These are phyloP conservation scores for Aurelia aurita DNA, from an alignment of 30 jellyfish, hydroid and myxozoan genomes.

Conservation along the genomic window DNA sequence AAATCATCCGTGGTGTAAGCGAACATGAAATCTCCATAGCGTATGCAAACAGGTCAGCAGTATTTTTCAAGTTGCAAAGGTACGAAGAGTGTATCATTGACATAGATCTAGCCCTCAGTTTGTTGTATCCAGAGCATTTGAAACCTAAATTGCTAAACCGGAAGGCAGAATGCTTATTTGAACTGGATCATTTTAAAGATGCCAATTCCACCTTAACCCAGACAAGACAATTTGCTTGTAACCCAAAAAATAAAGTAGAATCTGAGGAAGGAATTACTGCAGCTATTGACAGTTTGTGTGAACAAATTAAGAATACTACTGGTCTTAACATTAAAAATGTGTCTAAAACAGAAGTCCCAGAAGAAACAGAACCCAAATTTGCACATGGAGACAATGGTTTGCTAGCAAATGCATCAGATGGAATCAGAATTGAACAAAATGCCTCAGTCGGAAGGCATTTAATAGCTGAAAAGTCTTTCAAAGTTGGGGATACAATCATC, in stretches of 20 bases:
- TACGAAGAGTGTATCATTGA: slow-evolving; percentile 76
- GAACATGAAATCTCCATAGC: slow-evolving; percentile 53
- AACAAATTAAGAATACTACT: not conserved
- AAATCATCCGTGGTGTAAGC: no score
- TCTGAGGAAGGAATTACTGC: not conserved
- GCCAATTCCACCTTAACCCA: slow-evolving; percentile 29
- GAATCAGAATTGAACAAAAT: slow-evolving; percentile 20
- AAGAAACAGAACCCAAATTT: not conserved
- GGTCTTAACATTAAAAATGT: not conserved
- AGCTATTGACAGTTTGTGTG: slow-evolving; percentile 4
- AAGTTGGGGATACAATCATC: slow-evolving; percentile 63
- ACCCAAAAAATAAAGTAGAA: not conserved
- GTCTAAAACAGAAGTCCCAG: not conserved
- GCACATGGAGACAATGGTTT: slow-evolving; percentile 14
- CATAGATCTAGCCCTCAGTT: slow-evolving; percentile 61
- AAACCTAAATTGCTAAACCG: slow-evolving; percentile 50
- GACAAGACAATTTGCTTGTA: slow-evolving; percentile 7
- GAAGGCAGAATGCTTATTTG: slow-evolving; percentile 51
- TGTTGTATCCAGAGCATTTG: slow-evolving; percentile 53
- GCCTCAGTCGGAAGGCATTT: slow-evolving; percentile 74
- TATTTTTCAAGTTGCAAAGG: slow-evolving; percentile 38
- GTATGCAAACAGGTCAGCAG: slow-evolving; percentile 95
- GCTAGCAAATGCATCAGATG: slow-evolving; percentile 21
- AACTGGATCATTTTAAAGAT: slow-evolving; percentile 10
- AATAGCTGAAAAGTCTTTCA: slow-evolving; percentile 61